These are phyloP conservation scores for Acomys russatus DNA, from an alignment of 2,797 vertebrate species.

Conservation along the genomic window DNA sequence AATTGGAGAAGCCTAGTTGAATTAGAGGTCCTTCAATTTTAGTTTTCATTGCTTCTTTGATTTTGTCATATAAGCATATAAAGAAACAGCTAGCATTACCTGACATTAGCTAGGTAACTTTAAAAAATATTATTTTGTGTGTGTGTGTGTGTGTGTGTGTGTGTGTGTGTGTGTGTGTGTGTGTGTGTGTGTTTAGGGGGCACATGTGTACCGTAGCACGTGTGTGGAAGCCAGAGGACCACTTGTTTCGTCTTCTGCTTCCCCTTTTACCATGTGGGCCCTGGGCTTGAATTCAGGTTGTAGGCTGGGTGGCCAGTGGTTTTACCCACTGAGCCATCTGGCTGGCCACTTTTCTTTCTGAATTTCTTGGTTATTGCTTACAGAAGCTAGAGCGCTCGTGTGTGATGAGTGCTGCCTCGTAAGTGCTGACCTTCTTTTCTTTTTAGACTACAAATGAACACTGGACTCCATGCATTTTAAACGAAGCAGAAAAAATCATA, in stretches of 20 bases:
- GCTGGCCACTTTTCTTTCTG: conserved; percentile 3
- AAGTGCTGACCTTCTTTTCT: conserved; percentile 42
- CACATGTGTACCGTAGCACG: not conserved
- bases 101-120: not conserved
- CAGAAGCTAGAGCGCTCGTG: not conserved
- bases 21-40: not conserved
- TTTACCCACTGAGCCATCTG: not conserved
- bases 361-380: not conserved
- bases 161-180: not conserved
- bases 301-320: too few relatives aligned
- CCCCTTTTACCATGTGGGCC: not conserved
- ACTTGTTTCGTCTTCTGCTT: not conserved
- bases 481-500: conserved; percentile 96
- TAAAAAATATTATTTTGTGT: not conserved
- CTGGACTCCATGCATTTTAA: conserved; percentile 95
- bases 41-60: conserved; percentile 56
- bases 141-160: not conserved
- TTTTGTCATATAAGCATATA: conserved; percentile 14
- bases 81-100: not conserved
- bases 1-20: conserved; percentile 34
- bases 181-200: not conserved
- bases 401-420: not conserved
- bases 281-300: not conserved
- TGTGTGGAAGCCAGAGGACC: not conserved
- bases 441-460: conserved; percentile 95